Conservation (phyloP, 2,888 invertebrate genomes). For the Mactromeris polynyma region DNA sequence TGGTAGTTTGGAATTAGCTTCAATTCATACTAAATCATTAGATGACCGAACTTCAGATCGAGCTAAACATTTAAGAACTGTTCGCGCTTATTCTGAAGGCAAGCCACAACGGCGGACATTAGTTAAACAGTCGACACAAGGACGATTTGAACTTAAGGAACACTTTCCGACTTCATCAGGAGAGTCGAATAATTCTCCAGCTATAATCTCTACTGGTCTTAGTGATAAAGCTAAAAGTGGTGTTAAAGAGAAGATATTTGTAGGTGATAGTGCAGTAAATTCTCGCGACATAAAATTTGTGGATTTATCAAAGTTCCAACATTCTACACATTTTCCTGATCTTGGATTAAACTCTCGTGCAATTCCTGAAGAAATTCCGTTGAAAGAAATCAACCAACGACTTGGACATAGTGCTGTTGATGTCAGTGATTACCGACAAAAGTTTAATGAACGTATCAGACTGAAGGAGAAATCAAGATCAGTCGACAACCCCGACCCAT, state of each 20-base stretch:
- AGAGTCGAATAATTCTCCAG: neutral
- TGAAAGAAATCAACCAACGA: neutral
- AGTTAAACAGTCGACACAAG: constrained; percentile 29
- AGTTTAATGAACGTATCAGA: constrained; percentile 27
- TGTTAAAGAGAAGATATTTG: neutral
- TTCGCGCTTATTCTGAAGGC: neutral
- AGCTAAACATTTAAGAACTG: neutral
- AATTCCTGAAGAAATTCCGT: constrained; percentile 21
- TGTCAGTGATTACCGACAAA: constrained; percentile 23
- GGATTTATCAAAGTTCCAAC: constrained; percentile 15
- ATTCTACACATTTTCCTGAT: neutral
- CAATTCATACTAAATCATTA: constrained; percentile 15
- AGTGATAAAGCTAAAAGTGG: neutral
- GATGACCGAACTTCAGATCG: neutral
- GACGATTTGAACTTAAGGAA: constrained; percentile 13
- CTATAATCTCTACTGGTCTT: neutral
- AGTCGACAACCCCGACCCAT: constrained; percentile 9
- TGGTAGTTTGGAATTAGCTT: neutral
- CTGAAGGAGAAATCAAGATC: constrained; percentile 21
- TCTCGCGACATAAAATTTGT: neutral
- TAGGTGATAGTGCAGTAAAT: neutral
- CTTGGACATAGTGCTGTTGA: constrained; percentile 6
- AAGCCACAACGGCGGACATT: constrained; percentile 9
- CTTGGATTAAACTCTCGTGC: neutral
- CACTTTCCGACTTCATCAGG: neutral